Evolutionary conservation across 2,797 vertebrate genomes (phyloP).

Genomic region (Sciurus vulgaris): DNA sequence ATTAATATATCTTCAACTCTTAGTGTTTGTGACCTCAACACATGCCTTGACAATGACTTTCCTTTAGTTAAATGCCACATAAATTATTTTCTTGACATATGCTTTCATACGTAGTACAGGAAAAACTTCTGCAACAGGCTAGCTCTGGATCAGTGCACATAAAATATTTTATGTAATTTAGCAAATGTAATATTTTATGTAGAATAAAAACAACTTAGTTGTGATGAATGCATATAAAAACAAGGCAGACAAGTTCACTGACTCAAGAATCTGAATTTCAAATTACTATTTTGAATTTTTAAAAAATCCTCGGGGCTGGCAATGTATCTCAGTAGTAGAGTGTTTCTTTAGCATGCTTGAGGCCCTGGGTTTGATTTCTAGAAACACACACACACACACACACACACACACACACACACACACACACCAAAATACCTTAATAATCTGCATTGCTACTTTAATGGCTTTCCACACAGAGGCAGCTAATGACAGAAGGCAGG

Average conservation of each 20-base stretch:
- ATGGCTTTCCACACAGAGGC: background rate
- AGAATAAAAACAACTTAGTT: background rate
- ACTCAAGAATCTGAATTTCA: conserved; percentile 45
- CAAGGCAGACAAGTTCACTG: background rate
- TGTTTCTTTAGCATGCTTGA: background rate
- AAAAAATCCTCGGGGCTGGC: background rate
- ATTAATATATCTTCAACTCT: background rate
- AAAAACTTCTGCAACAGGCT: background rate
- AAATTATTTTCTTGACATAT: conserved; percentile 43
- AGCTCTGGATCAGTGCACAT: background rate
- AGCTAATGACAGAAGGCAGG: background rate
- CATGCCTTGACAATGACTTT: conserved; percentile 20
- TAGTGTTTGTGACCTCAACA: conserved; percentile 10
- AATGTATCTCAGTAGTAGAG: background rate
- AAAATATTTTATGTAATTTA: conserved; percentile 29
- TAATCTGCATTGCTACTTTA: background rate
- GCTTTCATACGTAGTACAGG: background rate
- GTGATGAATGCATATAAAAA: conserved; percentile 40
- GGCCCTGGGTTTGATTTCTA: background rate
- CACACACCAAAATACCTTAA: background rate
- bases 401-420: no score
- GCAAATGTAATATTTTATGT: background rate
- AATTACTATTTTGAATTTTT: conserved; percentile 21
- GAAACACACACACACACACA: no score
- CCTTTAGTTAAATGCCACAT: conserved; percentile 19